A percentile compares a stretch with the other conserved stretches of the same genome.
Evolutionary conservation across 2,113 vertebrate species (phyloP).

Genomic region (Colaptes auratus): DNA sequence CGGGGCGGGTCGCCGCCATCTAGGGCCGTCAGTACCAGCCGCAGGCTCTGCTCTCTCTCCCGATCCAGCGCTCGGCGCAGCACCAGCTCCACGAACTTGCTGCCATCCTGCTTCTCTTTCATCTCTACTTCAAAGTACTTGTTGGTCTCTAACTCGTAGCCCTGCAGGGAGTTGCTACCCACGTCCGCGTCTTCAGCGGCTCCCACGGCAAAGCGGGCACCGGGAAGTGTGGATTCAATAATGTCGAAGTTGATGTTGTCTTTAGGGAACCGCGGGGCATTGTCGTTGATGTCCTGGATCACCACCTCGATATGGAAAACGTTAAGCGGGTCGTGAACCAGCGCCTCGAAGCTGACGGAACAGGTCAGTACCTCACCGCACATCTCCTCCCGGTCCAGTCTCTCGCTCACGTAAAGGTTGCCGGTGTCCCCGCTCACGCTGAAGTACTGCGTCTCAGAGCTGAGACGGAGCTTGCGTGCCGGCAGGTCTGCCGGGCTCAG

Average conservation of each 20-base stretch:
- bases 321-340: constrained; percentile 22
- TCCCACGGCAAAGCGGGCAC: not conserved
- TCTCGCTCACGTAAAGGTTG: too few relatives aligned
- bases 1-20: too few relatives aligned
- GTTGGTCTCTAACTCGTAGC: constrained; percentile 60
- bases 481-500: not conserved
- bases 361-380: too few relatives aligned
- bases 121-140: constrained; percentile 62
- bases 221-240: fast-evolving
- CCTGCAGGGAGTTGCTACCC: constrained; percentile 71
- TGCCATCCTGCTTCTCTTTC: constrained; percentile 14
- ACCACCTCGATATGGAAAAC: constrained; percentile 56
- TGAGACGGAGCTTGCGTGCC: not conserved
- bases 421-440: constrained; percentile 22
- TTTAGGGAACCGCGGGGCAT: constrained; percentile 47
- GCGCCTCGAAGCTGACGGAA: too few relatives aligned
- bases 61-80: too few relatives aligned
- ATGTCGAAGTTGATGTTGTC: constrained; percentile 34
- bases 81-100: too few relatives aligned
- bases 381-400: too few relatives aligned
- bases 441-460: constrained; percentile 21
- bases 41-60: too few relatives aligned
- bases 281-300: constrained; percentile 73
- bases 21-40: too few relatives aligned
- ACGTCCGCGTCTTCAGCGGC: constrained; percentile 28